phyloP scores from a whole-genome alignment of 2,113 vertebrate species.

The Hippocampus mohnikei region DNA sequence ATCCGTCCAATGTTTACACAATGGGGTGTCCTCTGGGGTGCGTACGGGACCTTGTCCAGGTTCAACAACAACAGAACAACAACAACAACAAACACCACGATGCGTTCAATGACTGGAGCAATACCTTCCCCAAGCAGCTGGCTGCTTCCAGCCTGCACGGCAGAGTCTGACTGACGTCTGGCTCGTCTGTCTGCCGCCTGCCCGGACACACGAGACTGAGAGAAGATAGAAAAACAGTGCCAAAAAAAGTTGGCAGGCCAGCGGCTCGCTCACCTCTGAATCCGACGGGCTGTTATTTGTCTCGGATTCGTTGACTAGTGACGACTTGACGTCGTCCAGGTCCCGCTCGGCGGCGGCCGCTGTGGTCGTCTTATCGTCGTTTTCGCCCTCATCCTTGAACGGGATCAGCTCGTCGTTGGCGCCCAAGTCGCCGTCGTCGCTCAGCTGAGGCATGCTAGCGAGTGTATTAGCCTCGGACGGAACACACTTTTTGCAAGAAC shows the following conservation, averaged over 20 bases:
- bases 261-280: conserved; percentile 74
- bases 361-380: conserved; percentile 80
- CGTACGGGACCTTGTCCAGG: background rate
- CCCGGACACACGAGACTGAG: conserved; percentile 13
- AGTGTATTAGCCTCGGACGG: conserved; percentile 4
- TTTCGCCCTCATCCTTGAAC: conserved; percentile 88
- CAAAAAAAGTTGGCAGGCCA: background rate
- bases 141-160: conserved; percentile 76
- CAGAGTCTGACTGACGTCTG: conserved; percentile 63
- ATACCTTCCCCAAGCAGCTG: conserved; percentile 81
- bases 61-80: background rate
- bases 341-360: conserved; percentile 68
- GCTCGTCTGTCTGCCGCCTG: conserved; percentile 81
- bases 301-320: conserved; percentile 87
- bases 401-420: conserved; percentile 87
- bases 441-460: conserved; percentile 76
- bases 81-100: background rate
- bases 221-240: no score
- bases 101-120: background rate
- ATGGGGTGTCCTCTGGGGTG: background rate
- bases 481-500: background rate
- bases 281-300: conserved; percentile 74
- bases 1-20: no score
- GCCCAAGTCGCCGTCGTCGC: conserved; percentile 69
- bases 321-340: conserved; percentile 89